Evolutionary conservation across 2,888 invertebrate species (phyloP).

Genomic region (Bombylius major): DNA sequence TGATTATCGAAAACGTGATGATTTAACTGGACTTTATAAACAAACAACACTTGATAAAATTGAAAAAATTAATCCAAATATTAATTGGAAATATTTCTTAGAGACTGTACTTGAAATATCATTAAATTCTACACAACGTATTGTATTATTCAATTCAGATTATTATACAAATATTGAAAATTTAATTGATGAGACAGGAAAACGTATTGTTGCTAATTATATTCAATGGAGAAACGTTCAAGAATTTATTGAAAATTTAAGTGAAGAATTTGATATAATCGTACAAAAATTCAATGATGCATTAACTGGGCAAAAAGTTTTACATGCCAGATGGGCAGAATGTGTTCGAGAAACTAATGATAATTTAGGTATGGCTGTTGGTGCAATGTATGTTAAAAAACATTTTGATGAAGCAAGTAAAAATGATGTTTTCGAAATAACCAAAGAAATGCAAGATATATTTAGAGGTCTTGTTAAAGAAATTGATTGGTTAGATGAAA

Average conservation of each 20-base stretch:
- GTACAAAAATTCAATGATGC: slow-evolving; percentile 45
- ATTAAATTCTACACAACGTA: neutral
- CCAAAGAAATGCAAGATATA: slow-evolving; percentile 67
- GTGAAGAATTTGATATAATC: slow-evolving; percentile 14
- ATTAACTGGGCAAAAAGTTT: slow-evolving; percentile 68
- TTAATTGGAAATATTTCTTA: neutral
- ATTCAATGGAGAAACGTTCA: slow-evolving; percentile 15
- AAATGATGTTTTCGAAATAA: slow-evolving; percentile 63
- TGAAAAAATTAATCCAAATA: neutral
- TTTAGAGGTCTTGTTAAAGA: slow-evolving; percentile 72
- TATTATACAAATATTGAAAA: neutral
- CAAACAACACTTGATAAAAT: neutral
- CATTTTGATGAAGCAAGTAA: slow-evolving; percentile 43
- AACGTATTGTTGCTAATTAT: slow-evolving; percentile 14
- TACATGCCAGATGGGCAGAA: slow-evolving; percentile 74
- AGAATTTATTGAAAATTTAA: slow-evolving; percentile 11
- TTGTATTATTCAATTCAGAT: neutral
- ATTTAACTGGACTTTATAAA: neutral
- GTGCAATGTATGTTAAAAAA: slow-evolving; percentile 52
- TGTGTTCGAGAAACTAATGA: slow-evolving; percentile 79
- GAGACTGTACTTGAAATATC: neutral
- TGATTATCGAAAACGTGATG: neutral
- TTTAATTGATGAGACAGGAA: slow-evolving; percentile 3
- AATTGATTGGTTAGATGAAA: slow-evolving; percentile 83
- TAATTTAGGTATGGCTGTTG: slow-evolving; percentile 67